A percentile compares a stretch with the other conserved stretches of the same genome.
phyloP scores from a whole-genome alignment of 2,113 vertebrate genomes.

The Illadopsis cleaveri region DNA sequence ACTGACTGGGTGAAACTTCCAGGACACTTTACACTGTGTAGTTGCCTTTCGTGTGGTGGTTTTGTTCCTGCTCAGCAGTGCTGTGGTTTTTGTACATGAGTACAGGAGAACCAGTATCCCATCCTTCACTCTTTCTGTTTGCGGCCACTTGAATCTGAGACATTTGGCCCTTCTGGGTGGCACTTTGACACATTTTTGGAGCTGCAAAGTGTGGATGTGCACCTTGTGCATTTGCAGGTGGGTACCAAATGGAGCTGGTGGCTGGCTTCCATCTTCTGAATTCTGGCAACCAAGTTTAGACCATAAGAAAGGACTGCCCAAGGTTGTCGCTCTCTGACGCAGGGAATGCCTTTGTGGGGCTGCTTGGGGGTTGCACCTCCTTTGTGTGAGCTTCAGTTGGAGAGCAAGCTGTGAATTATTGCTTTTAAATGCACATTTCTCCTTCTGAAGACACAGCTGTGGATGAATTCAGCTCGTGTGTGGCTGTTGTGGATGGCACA shows the following conservation, averaged over 20 bases:
- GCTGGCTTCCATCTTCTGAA: background rate
- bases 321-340: rapidly evolving
- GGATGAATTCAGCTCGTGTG: slow-evolving; percentile 38
- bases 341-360: background rate
- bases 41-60: background rate
- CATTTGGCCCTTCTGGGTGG: background rate
- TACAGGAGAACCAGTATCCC: background rate
- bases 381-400: background rate
- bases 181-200: background rate
- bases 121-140: background rate
- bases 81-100: background rate
- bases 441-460: background rate
- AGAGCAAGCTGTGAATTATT: slow-evolving; percentile 30
- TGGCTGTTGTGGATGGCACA: slow-evolving; percentile 39
- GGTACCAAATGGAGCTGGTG: background rate
- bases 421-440: slow-evolving; percentile 28
- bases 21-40: background rate
- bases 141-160: rapidly evolving
- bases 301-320: background rate
- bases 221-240: background rate
- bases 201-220: background rate
- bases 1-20: background rate
- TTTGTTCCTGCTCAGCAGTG: background rate
- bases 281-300: background rate
- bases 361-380: background rate